Base-by-base conservation (phyloP, 2,797 vertebrate genomes). In the Alcedo atthis region DNA sequence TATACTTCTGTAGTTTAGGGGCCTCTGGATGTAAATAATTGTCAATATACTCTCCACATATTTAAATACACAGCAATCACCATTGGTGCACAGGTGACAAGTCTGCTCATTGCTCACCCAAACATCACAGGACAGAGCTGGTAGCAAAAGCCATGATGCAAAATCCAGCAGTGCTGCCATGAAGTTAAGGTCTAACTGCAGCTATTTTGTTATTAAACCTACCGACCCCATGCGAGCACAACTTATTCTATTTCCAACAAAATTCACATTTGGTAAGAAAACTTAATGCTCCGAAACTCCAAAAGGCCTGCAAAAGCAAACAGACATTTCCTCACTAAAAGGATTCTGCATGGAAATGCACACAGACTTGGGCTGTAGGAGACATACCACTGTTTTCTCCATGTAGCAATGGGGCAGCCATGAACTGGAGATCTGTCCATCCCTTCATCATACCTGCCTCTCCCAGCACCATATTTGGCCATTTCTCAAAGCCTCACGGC, bases 381-480 rank as follows among this genome's bases (percentile, higher is more conserved):
- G 76, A 91, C 70, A 55, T 19, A 90, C 84, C 89, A 79, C 1
- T 2, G 61, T 14, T 79, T 33, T 93, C 85, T 80, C 43, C 4
- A 6, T 73, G 30, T 1, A 90, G 87, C 48, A 20, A 77, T 76
- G 42, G 46, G 40, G 59, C 25, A 70, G 89, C 61, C 19, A 12
- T 3, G 4, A 25, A 45, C 61, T 63, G 75, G 71, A 68, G 61
- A 93, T 92, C 48, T 90, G 69, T 73, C 62, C 33, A 6, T 83
- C 84, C 91, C 73, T 87, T 84, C 75, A 43, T 51, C 73, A 43
- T 40, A 92, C 95, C 89, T 91, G 68, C 76, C 78, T 95, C 90
- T 96, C 96, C 96, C 97, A 81, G 95, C 95, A 96, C 94, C 89
- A 89, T 86, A 97, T 92, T 88, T 37, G 45, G 87, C 33, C 61